A percentile compares a stretch with the other conserved stretches of the same genome.
These are phyloP conservation scores for Scaptomyza flava DNA, from an alignment of 2,888 invertebrate genomes.

Conservation along the genomic window DNA sequence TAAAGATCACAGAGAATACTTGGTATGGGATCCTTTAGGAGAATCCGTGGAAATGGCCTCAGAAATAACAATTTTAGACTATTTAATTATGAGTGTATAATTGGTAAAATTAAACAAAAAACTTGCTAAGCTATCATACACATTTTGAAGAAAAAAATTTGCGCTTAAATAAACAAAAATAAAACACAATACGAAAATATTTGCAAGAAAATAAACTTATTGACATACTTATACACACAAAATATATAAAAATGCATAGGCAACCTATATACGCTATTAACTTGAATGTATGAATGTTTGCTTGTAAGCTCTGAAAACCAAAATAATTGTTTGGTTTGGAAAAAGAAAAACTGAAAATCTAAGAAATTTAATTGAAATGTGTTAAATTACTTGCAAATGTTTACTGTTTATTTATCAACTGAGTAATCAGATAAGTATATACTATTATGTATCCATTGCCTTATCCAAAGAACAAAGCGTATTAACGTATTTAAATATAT, in stretches of 20 bases:
- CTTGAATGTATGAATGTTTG: constrained; percentile 68
- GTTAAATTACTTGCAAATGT: constrained; percentile 40
- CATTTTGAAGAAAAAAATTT: constrained; percentile 29
- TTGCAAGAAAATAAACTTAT: constrained; percentile 27
- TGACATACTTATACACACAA: constrained; percentile 39
- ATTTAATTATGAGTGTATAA: constrained; percentile 13
- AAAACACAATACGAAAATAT: constrained; percentile 22
- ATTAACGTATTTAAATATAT: constrained; percentile 38
- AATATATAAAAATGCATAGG: constrained; percentile 47
- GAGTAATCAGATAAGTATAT: constrained; percentile 22
- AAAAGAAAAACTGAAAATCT: neutral
- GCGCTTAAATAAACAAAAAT: constrained; percentile 23
- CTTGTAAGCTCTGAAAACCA: constrained; percentile 46
- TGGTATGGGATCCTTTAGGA: constrained; percentile 2
- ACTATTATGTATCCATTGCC: constrained; percentile 67
- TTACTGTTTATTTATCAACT: constrained; percentile 41
- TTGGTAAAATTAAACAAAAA: constrained; percentile 8
- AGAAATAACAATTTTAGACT: constrained; percentile 1
- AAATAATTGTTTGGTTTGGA: constrained; percentile 6
- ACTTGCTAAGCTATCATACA: constrained; percentile 28
- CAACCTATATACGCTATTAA: constrained; percentile 58
- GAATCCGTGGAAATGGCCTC: neutral
- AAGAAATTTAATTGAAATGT: constrained; percentile 17
- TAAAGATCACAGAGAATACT: constrained; percentile 6
- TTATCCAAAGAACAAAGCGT: constrained; percentile 55